Base-by-base conservation (phyloP, 2,888 invertebrate species). In the Xiphydria camelus region DNA sequence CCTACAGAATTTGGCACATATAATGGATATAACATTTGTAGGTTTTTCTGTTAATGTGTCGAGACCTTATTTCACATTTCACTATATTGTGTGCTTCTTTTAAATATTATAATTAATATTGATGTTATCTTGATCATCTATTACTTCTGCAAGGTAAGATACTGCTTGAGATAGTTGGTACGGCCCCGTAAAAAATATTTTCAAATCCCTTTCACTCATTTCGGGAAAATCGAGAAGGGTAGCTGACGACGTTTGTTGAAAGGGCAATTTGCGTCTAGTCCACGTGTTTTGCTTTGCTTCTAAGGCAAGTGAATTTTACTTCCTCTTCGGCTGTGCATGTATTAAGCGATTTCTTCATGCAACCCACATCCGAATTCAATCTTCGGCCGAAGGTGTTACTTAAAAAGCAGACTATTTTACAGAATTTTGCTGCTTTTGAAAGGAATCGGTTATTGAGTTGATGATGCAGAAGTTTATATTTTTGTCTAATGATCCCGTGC, bases 91-190 rank as follows among this genome's bases (percentile, higher is more conserved):
- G 31, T 15, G 9, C 34, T 15, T 3, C 9, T 33, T 40, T 47
- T 40, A 10, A 38, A n/a, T n/a, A n/a, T n/a, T 17, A 20, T 32
- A 39, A 19, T 47, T 10, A 7, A 49, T 7, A 20, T 19, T 26
- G 18, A 49, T 21, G 12, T 33, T 19, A 26, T 31, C 34, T n/a
- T 49, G 35, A 9, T 52, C 45, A 12, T 46, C 21, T 10, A 46
- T 21, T 22, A 47, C 32, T 32, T 54, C 49, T 7, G 54, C 52
- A 17, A 53, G 23, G 20, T 54, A 54, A 7, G 37, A 51, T 14
- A 51, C 49, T 23, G 48, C 34, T 43, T 49, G 51, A 9, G 35
- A 34, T 19, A 51, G 26, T 34, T 55, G 55, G 38, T 55, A 55
- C 3, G 53, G 38, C 3, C 51, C 53, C 9, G 55, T 37, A 33